Evolutionary conservation across 1,140 invertebrate species (phyloP).

Genomic region (Sitodiplosis mosellana): DNA sequence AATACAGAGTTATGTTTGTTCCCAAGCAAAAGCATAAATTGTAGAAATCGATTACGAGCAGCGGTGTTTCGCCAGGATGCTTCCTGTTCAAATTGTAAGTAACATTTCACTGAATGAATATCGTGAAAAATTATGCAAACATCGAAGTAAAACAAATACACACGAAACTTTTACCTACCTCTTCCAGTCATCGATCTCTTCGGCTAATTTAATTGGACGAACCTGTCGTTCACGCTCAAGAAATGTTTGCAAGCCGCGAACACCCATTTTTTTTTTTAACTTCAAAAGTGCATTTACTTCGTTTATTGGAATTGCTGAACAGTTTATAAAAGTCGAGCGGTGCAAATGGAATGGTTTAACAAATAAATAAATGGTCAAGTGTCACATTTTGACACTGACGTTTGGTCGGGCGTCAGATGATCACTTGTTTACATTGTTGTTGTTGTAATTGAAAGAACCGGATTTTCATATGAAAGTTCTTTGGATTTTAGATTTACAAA

Average conservation of each 20-base stretch:
- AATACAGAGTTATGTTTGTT: neutral
- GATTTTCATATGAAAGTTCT: too few relatives aligned
- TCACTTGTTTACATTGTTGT: too few relatives aligned
- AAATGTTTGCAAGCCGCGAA: neutral
- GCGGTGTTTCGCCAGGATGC: neutral
- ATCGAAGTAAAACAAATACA: neutral
- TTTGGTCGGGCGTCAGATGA: too few relatives aligned
- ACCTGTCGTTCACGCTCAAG: neutral
- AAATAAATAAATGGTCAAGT: too few relatives aligned
- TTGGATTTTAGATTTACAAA: too few relatives aligned
- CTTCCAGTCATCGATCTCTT: neutral
- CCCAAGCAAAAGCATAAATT: neutral
- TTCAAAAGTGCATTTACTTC: too few relatives aligned
- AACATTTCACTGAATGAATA: neutral
- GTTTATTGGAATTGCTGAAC: too few relatives aligned
- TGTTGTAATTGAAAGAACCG: too few relatives aligned
- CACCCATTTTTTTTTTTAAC: neutral
- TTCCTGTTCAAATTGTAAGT: neutral
- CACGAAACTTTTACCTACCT: neutral
- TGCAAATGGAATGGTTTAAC: too few relatives aligned
- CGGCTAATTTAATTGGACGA: neutral
- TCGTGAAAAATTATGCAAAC: too few relatives aligned
- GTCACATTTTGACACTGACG: too few relatives aligned
- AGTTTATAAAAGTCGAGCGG: too few relatives aligned
- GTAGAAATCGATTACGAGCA: neutral